Percentiles rank a stretch among this genome's conserved stretches.
Evolutionary conservation across 1,140 invertebrate genomes (phyloP).

Genomic region (Odontomachus brunneus): DNA sequence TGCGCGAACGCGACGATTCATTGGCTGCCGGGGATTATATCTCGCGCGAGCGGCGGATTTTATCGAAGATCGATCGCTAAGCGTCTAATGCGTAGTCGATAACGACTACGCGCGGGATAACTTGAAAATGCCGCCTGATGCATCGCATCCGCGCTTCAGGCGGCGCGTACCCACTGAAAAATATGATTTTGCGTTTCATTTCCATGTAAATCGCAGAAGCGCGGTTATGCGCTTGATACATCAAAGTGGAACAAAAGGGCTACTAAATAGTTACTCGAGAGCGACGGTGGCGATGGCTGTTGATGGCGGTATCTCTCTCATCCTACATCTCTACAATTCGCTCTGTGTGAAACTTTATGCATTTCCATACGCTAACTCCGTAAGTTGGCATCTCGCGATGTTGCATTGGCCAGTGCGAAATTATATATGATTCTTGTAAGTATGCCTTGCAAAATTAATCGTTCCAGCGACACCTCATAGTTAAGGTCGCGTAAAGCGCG

Average conservation of each 20-base stretch:
- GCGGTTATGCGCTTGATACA: neutral
- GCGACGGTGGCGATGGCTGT: too few species aligned
- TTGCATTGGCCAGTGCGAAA: neutral
- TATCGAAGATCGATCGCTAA: constrained; percentile 28
- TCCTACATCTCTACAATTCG: neutral
- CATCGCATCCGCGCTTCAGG: neutral
- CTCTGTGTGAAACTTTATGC: neutral
- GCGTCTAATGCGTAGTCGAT: constrained; percentile 33
- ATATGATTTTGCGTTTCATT: neutral
- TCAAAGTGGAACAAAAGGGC: too few species aligned
- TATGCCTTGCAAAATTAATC: neutral
- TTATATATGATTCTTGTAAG: neutral
- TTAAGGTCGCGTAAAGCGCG: constrained; percentile 16
- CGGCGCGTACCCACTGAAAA: neutral
- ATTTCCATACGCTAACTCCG: neutral
- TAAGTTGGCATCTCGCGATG: too few species aligned
- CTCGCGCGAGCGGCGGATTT: constrained; percentile 22
- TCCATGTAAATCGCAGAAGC: neutral
- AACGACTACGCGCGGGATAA: constrained; percentile 25
- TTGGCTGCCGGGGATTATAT: neutral
- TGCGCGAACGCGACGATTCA: too few species aligned
- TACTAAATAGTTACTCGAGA: too few species aligned
- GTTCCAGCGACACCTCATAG: constrained; percentile 25
- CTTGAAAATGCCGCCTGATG: neutral
- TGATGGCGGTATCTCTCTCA: neutral